Base-by-base conservation (phyloP, 2,797 vertebrate species). In the Myotis vivesi region DNA sequence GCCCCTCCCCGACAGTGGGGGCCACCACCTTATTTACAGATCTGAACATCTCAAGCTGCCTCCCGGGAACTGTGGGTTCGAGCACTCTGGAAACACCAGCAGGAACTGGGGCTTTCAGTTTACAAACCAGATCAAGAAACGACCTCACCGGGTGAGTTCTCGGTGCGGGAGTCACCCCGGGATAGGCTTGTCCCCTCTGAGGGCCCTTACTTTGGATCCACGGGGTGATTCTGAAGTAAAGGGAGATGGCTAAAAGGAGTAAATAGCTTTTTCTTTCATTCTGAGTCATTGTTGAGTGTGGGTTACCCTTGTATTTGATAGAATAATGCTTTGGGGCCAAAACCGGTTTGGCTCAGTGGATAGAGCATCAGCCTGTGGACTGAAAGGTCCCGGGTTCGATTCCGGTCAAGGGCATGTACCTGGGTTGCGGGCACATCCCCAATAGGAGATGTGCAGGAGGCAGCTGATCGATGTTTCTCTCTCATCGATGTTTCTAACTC, bases 11-110 rank as follows among this genome's bases (percentile, higher is more conserved):
- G 55, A 97, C 84, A 98, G 96, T 1, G 23, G 94, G 75, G 49
- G 97, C 28, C 98, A 97, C 77, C 99, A 99, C 87, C 98, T 98
- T 5, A 98, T 99, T 95, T 99, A 99, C 98, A 98, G 98, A 94
- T 98, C 99, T 4, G 98, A 99, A 93, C 98, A 97, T 77, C 98
- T 99, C 96, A 98, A 68, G 83, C 82, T 99, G 72, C 97, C 98
- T 51, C 36, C 49, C 7, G 98, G 99, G 76, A 98, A 97, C 96
- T 99, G 99, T 96, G 98, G 97, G 92, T 98, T 99, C 92, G 96
- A 98, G 95, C 97, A 97, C 71, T 86, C 96, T 8, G 84, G 91
- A 69, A 79, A 51, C 19, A 25, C 59, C 23, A 0, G 92, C 0
- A 1, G 88, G 92, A 95, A 97, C 59, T 98, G 97, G 98, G 92